These are phyloP conservation scores for Ectemnius cavifrons DNA, from an alignment of 2,888 invertebrate genomes.

Conservation along the genomic window DNA sequence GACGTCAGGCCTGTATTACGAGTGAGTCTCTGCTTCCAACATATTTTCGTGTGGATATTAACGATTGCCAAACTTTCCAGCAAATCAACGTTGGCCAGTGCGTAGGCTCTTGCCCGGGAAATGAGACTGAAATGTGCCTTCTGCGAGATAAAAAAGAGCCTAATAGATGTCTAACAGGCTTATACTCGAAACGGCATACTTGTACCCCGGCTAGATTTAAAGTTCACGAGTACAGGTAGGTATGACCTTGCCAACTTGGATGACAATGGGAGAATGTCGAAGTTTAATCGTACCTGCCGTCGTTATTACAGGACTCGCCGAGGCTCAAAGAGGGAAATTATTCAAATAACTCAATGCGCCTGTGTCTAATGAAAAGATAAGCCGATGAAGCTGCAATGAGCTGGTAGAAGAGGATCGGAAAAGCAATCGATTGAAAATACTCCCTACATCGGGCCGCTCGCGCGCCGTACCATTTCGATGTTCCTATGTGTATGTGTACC, in stretches of 20 bases:
- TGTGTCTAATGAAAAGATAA: slow-evolving; percentile 65
- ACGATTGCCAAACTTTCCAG: slow-evolving; percentile 55
- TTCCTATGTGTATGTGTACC: slow-evolving; percentile 48
- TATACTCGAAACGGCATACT: slow-evolving; percentile 65
- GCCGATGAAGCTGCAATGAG: not conserved
- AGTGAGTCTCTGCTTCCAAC: slow-evolving; percentile 58
- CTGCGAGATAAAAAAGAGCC: slow-evolving; percentile 73
- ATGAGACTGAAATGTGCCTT: slow-evolving; percentile 71
- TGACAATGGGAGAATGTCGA: too few species aligned
- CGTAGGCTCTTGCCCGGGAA: slow-evolving; percentile 74
- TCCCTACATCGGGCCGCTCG: slow-evolving; percentile 23
- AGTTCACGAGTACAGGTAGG: slow-evolving; percentile 72
- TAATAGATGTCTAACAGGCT: slow-evolving; percentile 69
- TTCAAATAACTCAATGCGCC: slow-evolving; percentile 75
- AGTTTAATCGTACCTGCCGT: not conserved
- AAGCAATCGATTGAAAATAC: slow-evolving; percentile 17
- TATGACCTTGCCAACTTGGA: not conserved
- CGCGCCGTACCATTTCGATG: slow-evolving; percentile 43
- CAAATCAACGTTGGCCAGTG: slow-evolving; percentile 78
- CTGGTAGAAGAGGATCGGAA: not conserved
- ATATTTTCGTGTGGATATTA: not conserved
- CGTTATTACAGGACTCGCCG: slow-evolving; percentile 68
- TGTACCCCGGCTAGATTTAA: slow-evolving; percentile 75
- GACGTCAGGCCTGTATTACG: slow-evolving; percentile 70
- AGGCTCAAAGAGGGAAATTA: slow-evolving; percentile 72